Conservation (phyloP, 2,888 invertebrate species). For the Monopis laevigella region DNA sequence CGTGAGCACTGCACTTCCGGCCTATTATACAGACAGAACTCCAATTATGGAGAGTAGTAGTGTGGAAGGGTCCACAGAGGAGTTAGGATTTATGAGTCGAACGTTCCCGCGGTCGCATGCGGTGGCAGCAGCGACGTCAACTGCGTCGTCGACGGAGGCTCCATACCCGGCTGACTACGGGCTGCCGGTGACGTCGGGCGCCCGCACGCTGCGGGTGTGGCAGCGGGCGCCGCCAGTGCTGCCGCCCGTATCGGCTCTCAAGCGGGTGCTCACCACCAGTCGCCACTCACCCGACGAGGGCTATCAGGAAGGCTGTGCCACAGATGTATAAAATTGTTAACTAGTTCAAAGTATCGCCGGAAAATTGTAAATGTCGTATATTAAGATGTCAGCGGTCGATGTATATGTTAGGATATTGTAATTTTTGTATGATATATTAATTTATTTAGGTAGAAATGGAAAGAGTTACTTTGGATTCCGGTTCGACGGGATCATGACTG, state of each 20-base stretch:
- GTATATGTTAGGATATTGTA: constrained; percentile 11
- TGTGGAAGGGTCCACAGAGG: constrained; percentile 68
- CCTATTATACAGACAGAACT: constrained; percentile 77
- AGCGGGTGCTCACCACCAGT: constrained; percentile 83
- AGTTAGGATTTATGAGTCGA: constrained; percentile 69
- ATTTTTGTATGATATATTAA: constrained; percentile 59
- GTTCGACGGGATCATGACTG: constrained; percentile 58
- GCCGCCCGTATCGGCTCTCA: constrained; percentile 85
- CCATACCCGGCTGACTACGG: constrained; percentile 84
- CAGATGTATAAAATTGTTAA: constrained; percentile 75
- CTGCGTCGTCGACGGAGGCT: constrained; percentile 56
- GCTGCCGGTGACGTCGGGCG: constrained; percentile 69
- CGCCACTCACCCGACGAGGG: constrained; percentile 91
- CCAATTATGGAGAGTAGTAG: constrained; percentile 75
- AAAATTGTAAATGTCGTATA: constrained; percentile 5
- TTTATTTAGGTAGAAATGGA: constrained; percentile 57
- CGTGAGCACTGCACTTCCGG: constrained; percentile 64
- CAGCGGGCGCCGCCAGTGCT: constrained; percentile 87
- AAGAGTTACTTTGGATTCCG: constrained; percentile 55
- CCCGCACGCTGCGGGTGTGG: constrained; percentile 88
- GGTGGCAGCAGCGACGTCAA: constrained; percentile 42
- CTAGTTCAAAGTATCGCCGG: constrained; percentile 9
- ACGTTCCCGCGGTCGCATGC: constrained; percentile 68
- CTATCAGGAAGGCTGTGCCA: constrained; percentile 92
- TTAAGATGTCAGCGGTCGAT: constrained; percentile 5